Evolutionary conservation across 2,797 vertebrate genomes (phyloP).

Genomic region (Coregonus ussuriensis): DNA sequence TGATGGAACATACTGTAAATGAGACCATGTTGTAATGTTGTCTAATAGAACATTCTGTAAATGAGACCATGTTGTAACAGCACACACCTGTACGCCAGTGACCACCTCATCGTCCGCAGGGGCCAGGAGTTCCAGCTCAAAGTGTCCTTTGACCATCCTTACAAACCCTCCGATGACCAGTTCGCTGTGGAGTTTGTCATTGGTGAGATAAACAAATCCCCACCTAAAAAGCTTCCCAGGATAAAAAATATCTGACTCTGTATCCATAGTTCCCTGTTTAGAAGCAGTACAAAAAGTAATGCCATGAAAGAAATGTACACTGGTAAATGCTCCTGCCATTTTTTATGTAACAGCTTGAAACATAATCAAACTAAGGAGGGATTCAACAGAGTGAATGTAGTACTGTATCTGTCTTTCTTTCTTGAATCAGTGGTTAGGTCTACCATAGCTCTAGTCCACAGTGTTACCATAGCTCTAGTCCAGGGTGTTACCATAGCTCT

Average conservation of each 20-base stretch:
- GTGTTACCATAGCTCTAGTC: no score
- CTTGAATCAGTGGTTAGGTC: neutral
- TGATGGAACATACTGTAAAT: no score
- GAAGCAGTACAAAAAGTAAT: neutral
- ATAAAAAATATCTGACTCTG: neutral
- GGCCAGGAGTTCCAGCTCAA: slow-evolving; percentile 87
- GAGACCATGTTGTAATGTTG: no score
- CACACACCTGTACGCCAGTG: slow-evolving; percentile 76
- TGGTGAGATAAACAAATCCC: slow-evolving; percentile 74
- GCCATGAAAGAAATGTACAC: no score
- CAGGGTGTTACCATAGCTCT: no score
- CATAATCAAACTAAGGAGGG: neutral
- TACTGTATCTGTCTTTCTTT: neutral
- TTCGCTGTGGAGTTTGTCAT: slow-evolving; percentile 90
- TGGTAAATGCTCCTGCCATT: neutral
- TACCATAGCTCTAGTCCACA: neutral
- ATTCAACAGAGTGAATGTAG: neutral
- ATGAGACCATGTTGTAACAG: slow-evolving; percentile 44
- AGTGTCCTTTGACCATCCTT: slow-evolving; percentile 83
- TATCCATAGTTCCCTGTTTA: neutral
- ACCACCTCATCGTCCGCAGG: slow-evolving; percentile 84
- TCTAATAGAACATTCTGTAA: no score
- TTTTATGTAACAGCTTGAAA: neutral
- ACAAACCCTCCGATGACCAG: slow-evolving; percentile 76
- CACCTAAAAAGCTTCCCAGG: neutral